phyloP scores from a whole-genome alignment of 2,888 invertebrate genomes.

The Didymodactylos carnosus region DNA sequence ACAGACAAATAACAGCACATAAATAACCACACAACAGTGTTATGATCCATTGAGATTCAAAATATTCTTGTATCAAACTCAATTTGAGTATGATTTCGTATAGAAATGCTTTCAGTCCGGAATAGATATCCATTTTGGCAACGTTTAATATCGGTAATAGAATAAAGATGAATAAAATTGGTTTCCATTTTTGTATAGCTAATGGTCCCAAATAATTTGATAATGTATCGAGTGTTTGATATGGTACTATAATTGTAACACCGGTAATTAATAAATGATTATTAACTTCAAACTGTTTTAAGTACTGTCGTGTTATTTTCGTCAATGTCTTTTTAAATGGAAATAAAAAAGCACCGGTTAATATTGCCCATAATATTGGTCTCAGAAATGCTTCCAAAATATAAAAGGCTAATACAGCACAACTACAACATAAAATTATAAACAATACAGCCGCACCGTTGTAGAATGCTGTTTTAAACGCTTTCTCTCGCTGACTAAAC shows the following conservation, averaged over 20 bases:
- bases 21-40: not conserved
- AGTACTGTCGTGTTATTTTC: not conserved
- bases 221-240: not conserved
- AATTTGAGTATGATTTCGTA: not conserved
- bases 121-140: not conserved
- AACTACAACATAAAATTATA: not conserved
- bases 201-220: not conserved
- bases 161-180: not conserved
- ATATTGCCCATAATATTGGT: conserved; percentile 7
- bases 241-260: not conserved
- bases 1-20: not conserved
- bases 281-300: not conserved
- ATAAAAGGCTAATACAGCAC: not conserved
- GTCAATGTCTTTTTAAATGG: conserved; percentile 3
- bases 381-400: conserved; percentile 2
- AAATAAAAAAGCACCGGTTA: conserved; percentile 5
- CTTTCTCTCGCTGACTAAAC: no score
- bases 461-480: not conserved
- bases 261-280: not conserved
- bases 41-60: not conserved
- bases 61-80: not conserved
- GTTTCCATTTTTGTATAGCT: not conserved
- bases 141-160: not conserved
- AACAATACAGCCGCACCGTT: not conserved
- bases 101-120: not conserved